Conservation (phyloP, 1,140 invertebrate species). For the Zeugodacus cucurbitae region DNA sequence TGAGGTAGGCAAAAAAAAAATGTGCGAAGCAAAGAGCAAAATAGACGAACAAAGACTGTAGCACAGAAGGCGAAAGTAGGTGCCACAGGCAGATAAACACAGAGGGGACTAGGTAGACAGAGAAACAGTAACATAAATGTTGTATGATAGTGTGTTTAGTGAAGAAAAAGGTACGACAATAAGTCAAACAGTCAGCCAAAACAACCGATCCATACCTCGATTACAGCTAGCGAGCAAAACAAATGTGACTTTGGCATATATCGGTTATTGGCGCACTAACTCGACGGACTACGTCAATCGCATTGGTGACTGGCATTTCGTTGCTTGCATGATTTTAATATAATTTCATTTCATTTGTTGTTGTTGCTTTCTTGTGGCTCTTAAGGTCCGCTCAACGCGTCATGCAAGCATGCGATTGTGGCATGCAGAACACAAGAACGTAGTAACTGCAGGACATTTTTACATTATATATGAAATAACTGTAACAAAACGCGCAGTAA, state of each 20-base stretch:
- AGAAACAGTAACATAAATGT: background rate
- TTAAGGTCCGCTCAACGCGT: background rate
- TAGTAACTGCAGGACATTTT: background rate
- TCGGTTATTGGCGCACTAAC: background rate
- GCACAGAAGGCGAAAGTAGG: slow-evolving; percentile 28
- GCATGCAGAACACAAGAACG: background rate
- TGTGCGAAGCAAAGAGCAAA: background rate
- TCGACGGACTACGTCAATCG: background rate
- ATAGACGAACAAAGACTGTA: background rate
- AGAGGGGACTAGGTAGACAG: background rate
- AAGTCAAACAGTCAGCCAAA: background rate
- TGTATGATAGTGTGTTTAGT: background rate
- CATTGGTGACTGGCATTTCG: background rate
- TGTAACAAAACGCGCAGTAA: background rate
- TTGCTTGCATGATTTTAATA: background rate
- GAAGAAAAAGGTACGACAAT: background rate
- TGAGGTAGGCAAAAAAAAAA: background rate
- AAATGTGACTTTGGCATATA: background rate
- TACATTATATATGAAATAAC: background rate
- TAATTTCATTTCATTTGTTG: background rate
- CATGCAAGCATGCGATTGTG: background rate
- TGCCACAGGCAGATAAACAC: background rate
- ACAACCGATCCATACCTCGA: background rate
- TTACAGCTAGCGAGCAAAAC: background rate
- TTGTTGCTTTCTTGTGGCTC: background rate